These are phyloP conservation scores for Apodemia duryi DNA, from an alignment of 2,888 invertebrate species.

Conservation along the genomic window DNA sequence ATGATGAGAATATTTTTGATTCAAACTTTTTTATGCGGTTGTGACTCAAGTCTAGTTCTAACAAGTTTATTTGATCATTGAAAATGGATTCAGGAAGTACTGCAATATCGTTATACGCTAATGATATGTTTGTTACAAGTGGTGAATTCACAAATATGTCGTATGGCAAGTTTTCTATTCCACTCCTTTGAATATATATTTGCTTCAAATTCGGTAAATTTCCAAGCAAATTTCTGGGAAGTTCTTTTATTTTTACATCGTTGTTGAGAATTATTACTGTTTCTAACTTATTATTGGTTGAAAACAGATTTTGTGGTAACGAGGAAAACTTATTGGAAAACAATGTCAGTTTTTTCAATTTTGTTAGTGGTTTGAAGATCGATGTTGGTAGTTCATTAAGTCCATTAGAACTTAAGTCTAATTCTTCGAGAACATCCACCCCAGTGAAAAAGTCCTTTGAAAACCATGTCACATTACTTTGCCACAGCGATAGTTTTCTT, in stretches of 20 bases:
- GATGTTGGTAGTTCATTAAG: constrained; percentile 80
- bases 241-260: constrained; percentile 73
- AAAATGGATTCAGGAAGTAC: constrained; percentile 81
- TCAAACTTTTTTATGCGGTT: constrained; percentile 82
- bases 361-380: constrained; percentile 80
- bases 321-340: constrained; percentile 82
- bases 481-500: constrained; percentile 82
- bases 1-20: constrained; percentile 77
- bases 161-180: constrained; percentile 78
- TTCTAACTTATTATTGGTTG: constrained; percentile 72
- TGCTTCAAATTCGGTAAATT: constrained; percentile 77
- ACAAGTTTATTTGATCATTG: constrained; percentile 80
- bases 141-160: constrained; percentile 81
- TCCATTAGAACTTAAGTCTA: constrained; percentile 84
- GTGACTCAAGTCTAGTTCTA: constrained; percentile 81
- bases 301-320: constrained; percentile 81
- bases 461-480: constrained; percentile 83
- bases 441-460: constrained; percentile 81
- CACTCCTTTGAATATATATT: constrained; percentile 78
- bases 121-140: constrained; percentile 78
- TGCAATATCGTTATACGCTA: constrained; percentile 79
- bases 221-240: constrained; percentile 81
- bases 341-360: constrained; percentile 82
- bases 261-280: constrained; percentile 79
- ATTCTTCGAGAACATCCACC: constrained; percentile 78